Evolutionary conservation across 1,140 invertebrate species (phyloP), one percentile per base, ranked within the genome.

Genomic region (Drosophila parabipectinata): DNA sequence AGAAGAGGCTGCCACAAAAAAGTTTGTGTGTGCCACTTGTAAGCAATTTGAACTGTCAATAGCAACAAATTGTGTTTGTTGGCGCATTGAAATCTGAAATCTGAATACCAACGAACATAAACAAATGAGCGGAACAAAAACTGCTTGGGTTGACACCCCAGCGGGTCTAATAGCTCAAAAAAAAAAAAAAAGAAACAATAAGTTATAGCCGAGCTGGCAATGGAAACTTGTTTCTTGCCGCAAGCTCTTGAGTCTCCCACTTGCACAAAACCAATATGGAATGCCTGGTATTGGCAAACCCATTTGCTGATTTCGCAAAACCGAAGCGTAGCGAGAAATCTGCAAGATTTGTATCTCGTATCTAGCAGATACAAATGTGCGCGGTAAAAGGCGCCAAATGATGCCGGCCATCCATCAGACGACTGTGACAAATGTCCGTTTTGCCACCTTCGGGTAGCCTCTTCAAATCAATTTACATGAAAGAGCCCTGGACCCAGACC

Each of bases 71-170:
- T 50, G 62, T 59, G 47, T 21, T 57, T 61, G 34, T 64, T 64
- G 63, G 52, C 44, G 44, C 72, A 57, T 59, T 21, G 78, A 72
- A 78, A 82, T 87, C 71, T 21, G 78, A 72, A 78, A 82, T 87
- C 71, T 82, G 82, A 87, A 87, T 87, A 78, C 58, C 61, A 63
- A 12, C 61, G 47, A 28, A 12, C 68, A 68, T 57, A 82, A 67
- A 73, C 66, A 63, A 83, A 83, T 78, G 69, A 67, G 59, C 54
- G 34, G 28, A 41, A 44, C 48, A 60, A 66, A 87, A 78, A 72
- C 54, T 85, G 82, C 78, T 85, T 76, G 71, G 82, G 78, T 87
- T 87, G 83, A 87, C 82, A 87, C 74, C 82, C 63, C 71, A 68
- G 59, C 61, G 63, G 61, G 62, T 82, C 75, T 63, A 85, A 81